phyloP scores from a whole-genome alignment of 2,113 vertebrate species.

The Epinephelus fuscoguttatus region DNA sequence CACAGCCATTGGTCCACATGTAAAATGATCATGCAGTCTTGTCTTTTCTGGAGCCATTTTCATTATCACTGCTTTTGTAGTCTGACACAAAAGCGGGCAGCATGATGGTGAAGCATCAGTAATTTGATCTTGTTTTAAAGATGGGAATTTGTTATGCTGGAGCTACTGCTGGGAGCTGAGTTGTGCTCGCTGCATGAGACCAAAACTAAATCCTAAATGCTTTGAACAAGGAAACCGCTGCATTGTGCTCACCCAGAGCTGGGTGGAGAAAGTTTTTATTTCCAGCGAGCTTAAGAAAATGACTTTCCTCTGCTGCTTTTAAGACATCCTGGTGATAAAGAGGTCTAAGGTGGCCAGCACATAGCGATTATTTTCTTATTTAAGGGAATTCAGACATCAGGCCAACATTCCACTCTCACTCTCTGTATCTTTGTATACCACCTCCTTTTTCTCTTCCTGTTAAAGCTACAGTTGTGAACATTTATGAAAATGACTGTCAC shows the following conservation, averaged over 20 bases:
- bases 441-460: not conserved
- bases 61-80: not conserved
- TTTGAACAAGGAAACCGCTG: not conserved
- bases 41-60: not conserved
- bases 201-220: not conserved
- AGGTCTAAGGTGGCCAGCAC: not conserved
- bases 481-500: too few relatives aligned
- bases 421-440: not conserved
- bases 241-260: not conserved
- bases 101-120: not conserved
- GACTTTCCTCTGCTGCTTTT: constrained; percentile 14
- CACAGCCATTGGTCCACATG: not conserved
- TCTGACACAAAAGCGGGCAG: constrained; percentile 1
- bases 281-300: constrained; percentile 8
- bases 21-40: not conserved
- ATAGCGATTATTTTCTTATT: not conserved
- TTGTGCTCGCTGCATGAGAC: not conserved
- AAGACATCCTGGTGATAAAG: not conserved
- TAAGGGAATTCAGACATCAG: not conserved
- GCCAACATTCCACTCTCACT: not conserved
- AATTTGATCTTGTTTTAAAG: not conserved
- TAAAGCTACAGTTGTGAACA: not conserved
- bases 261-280: constrained; percentile 19
- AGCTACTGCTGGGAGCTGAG: not conserved
- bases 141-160: not conserved